Percentiles rank a stretch among this genome's conserved stretches.
Evolutionary conservation across 92 coral and sea anemone species (phyloP).

Genomic region (Phenganax marumi): DNA sequence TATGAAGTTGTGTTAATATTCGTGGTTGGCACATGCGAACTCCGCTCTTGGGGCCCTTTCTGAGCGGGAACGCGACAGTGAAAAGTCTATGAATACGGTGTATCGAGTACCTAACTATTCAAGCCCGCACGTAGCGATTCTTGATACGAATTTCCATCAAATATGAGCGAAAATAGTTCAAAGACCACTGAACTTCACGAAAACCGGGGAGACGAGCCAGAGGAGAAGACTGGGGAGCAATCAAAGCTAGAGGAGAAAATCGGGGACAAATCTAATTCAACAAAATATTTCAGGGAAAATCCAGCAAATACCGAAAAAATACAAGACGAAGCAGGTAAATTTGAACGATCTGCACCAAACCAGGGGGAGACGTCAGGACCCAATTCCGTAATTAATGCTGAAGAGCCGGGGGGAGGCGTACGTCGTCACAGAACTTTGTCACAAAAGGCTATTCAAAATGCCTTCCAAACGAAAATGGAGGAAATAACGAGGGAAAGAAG

Average conservation of each 20-base stretch:
- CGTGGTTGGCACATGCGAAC: too few relatives aligned
- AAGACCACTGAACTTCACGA: too few relatives aligned
- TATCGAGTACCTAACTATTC: conserved; percentile 19
- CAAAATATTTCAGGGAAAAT: too few relatives aligned
- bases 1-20: too few relatives aligned
- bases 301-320: too few relatives aligned
- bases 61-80: conserved; percentile 52
- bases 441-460: conserved; percentile 46
- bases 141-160: too few relatives aligned
- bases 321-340: too few relatives aligned
- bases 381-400: too few relatives aligned
- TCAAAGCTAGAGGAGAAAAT: not conserved
- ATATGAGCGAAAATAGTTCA: too few relatives aligned
- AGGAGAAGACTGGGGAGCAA: not conserved
- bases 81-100: conserved; percentile 37
- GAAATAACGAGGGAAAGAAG: conserved; percentile 25
- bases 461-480: conserved; percentile 29
- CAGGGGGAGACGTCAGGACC: not conserved
- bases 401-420: too few relatives aligned
- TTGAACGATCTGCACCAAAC: conserved; percentile 1
- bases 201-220: not conserved
- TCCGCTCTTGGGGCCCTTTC: too few relatives aligned
- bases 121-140: not conserved
- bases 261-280: too few relatives aligned
- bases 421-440: conserved; percentile 1